Conservation (phyloP, 2,797 vertebrate genomes). For the Enteromius treurensis region DNA sequence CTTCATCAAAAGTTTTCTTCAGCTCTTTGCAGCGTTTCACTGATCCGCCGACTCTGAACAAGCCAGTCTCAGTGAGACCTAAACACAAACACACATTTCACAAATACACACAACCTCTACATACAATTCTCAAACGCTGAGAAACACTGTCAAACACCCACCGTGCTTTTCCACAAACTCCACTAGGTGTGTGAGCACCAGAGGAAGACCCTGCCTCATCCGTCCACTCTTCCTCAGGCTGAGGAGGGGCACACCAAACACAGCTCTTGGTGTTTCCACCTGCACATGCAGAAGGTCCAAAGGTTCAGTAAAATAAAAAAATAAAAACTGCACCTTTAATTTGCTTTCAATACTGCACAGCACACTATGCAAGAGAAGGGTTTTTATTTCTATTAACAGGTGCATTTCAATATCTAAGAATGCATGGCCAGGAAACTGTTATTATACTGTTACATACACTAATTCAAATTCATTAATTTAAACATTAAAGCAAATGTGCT, state of each 20-base stretch:
- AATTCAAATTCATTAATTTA: too few relatives aligned
- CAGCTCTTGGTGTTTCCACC: slow-evolving; percentile 33
- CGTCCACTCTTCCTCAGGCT: slow-evolving; percentile 68
- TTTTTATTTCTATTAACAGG: too few relatives aligned
- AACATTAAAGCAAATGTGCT: too few relatives aligned
- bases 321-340: too few relatives aligned
- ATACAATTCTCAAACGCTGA: background rate
- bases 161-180: slow-evolving; percentile 80
- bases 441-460: too few relatives aligned
- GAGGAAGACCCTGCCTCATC: slow-evolving; percentile 71
- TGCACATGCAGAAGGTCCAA: background rate
- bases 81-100: background rate
- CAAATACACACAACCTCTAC: background rate
- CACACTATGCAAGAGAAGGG: too few relatives aligned
- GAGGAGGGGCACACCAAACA: slow-evolving; percentile 72
- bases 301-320: background rate
- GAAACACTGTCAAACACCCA: slow-evolving; percentile 55
- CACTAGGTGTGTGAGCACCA: slow-evolving; percentile 77
- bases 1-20: slow-evolving; percentile 77
- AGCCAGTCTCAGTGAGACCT: slow-evolving; percentile 77
- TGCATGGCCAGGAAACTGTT: too few relatives aligned
- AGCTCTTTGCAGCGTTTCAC: slow-evolving; percentile 73
- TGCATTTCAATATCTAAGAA: too few relatives aligned
- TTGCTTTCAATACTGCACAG: too few relatives aligned
- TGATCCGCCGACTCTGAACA: slow-evolving; percentile 82